Evolutionary conservation across 2,113 vertebrate genomes (phyloP), one percentile per base, ranked within the genome.

Genomic region (Nibea albiflora): DNA sequence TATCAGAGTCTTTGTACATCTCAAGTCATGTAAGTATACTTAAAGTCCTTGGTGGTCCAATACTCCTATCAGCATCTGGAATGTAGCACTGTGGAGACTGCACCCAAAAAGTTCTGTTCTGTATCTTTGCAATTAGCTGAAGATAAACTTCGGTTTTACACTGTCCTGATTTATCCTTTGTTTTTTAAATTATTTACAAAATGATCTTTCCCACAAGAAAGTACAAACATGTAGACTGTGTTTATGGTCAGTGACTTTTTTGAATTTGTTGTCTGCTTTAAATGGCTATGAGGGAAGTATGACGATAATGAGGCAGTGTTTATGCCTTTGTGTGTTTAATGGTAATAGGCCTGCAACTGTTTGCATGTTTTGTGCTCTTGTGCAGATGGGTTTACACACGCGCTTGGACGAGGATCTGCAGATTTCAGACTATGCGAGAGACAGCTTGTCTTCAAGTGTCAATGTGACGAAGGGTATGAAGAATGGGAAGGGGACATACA

Each of bases 31-130:
- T 89, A 85, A 91, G 89, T 87, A 87, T 89, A 86, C 90, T 92
- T 91, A 68, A 87, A 89, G 80, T 89, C 92, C 88, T 92, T 94
- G 95, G 94, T 96, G 95, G 95, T 95, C 95, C 85, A 78, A 80
- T 53, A 63, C 73, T 76, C 83, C 86, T 94, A 94, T 95, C 93
- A 93, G 92, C 87, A 90, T 94, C 87, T 93, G 95, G 94, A 94
- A 94, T 90, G 92, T 76, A 87, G 84, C 86, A 71, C 66, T 53
- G 88, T 83, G 78, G 83, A 70, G 84, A 92, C 89, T 85, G 86
- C 78, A 89, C 82, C 88, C 85, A 85, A 66, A 91, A 89, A 58
- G 76, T 76, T 87, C 83, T 79, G 75, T 76, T 84, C 74, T 78
- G 83, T 89, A 84, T 93, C 90, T 63, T 88, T 85, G 92, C 93